Evolutionary conservation across 2,888 invertebrate genomes (phyloP).

Genomic region (Nemotelus nigrinus): DNA sequence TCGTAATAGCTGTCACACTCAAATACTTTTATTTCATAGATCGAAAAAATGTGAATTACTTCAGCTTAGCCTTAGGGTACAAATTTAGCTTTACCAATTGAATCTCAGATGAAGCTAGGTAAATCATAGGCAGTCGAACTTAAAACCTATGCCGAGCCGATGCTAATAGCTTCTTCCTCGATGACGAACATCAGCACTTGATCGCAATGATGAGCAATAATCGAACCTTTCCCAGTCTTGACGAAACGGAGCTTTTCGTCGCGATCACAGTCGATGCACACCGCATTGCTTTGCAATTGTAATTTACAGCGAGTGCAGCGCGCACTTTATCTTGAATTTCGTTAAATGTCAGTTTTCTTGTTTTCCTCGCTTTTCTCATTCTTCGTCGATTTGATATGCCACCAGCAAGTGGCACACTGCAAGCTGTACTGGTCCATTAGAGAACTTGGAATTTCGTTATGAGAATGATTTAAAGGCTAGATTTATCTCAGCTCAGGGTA

Average conservation of each 20-base stretch:
- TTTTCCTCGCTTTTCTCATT: constrained; percentile 41
- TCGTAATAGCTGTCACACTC: too few relatives aligned
- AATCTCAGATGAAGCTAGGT: too few relatives aligned
- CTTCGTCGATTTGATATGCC: constrained; percentile 11
- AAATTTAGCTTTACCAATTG: too few relatives aligned
- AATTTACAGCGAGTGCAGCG: constrained; percentile 37
- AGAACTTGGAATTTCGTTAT: constrained; percentile 16
- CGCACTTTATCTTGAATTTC: constrained; percentile 46
- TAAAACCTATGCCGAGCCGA: neutral
- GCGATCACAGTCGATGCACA: constrained; percentile 27
- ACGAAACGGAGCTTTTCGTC: neutral
- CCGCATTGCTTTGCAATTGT: constrained; percentile 33
- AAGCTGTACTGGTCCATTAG: neutral
- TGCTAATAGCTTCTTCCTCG: constrained; percentile 7
- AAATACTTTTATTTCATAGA: too few relatives aligned
- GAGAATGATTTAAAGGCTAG: constrained; percentile 31
- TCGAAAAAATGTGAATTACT: too few relatives aligned
- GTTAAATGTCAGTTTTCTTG: constrained; percentile 46
- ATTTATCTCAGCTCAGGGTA: constrained; percentile 37
- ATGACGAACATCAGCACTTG: constrained; percentile 13
- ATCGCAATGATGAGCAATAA: constrained; percentile 42
- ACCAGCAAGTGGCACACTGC: constrained; percentile 5
- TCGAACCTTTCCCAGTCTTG: constrained; percentile 22
- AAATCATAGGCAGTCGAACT: neutral
- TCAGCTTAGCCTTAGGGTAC: too few relatives aligned